These are phyloP conservation scores for Xyliphius kryptos DNA, from an alignment of 2,113 vertebrate species.

Conservation along the genomic window DNA sequence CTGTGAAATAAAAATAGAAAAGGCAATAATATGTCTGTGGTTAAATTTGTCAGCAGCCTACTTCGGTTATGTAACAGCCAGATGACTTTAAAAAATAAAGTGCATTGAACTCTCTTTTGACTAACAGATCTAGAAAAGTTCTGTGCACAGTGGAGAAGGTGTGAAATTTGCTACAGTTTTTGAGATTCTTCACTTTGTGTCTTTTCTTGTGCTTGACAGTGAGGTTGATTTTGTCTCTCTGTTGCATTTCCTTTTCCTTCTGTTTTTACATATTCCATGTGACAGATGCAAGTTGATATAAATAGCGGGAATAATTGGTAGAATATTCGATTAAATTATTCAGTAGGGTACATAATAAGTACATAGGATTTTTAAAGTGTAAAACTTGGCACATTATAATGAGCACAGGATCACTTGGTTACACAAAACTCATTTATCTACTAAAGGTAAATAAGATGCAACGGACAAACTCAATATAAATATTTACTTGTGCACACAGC, in stretches of 20 bases:
- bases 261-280: neutral
- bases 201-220: constrained; percentile 39
- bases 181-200: constrained; percentile 21
- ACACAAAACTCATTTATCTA: constrained; percentile 35
- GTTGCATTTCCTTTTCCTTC: constrained; percentile 23
- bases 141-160: constrained; percentile 43
- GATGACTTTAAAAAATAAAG: constrained; percentile 28
- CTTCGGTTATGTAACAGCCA: neutral
- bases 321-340: constrained; percentile 40
- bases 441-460: constrained; percentile 42
- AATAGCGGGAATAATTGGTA: constrained; percentile 27
- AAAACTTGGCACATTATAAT: constrained; percentile 61
- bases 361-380: constrained; percentile 40
- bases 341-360: constrained; percentile 27
- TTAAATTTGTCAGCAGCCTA: constrained; percentile 27
- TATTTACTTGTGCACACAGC: neutral
- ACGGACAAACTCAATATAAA: constrained; percentile 22
- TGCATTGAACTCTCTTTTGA: constrained; percentile 25
- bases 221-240: constrained; percentile 2
- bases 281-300: constrained; percentile 11
- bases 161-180: constrained; percentile 44
- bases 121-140: constrained; percentile 38
- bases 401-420: constrained; percentile 48
- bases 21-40: constrained; percentile 14
- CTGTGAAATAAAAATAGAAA: constrained; percentile 20